phyloP scores from a whole-genome alignment of 2,113 vertebrate species.

The Albula goreensis region DNA sequence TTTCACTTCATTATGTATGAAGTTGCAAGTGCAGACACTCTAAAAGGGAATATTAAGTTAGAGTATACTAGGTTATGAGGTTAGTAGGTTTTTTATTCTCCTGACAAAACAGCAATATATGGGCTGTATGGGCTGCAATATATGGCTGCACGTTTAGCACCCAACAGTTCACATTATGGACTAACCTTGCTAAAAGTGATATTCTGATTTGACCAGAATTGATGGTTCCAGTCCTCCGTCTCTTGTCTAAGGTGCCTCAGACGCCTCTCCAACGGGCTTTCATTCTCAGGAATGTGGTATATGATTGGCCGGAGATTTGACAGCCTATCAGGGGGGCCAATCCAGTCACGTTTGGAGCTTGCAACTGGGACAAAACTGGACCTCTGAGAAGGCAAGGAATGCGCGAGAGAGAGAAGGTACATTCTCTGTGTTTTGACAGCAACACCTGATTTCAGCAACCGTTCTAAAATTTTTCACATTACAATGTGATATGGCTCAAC shows the following conservation, averaged over 20 bases:
- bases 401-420: not conserved
- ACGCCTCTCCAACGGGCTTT: conserved; percentile 74
- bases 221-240: conserved; percentile 87
- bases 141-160: too few relatives aligned
- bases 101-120: too few relatives aligned
- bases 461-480: too few relatives aligned
- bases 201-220: conserved; percentile 89
- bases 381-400: conserved; percentile 57
- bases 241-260: conserved; percentile 84
- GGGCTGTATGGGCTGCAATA: too few relatives aligned
- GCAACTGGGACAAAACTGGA: conserved; percentile 69
- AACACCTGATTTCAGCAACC: not conserved
- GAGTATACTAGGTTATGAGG: too few relatives aligned
- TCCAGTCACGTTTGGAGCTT: conserved; percentile 80
- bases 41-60: too few relatives aligned
- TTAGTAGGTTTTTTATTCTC: too few relatives aligned
- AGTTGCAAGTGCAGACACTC: too few relatives aligned
- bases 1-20: not conserved
- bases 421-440: not conserved
- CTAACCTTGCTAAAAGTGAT: conserved; percentile 77
- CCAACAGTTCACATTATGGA: not conserved
- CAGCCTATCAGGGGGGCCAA: conserved; percentile 84
- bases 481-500: not conserved
- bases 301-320: conserved; percentile 88
- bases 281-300: conserved; percentile 75